Evolutionary conservation across 2,888 invertebrate genomes (phyloP).

Genomic region (Hyles lineata): DNA sequence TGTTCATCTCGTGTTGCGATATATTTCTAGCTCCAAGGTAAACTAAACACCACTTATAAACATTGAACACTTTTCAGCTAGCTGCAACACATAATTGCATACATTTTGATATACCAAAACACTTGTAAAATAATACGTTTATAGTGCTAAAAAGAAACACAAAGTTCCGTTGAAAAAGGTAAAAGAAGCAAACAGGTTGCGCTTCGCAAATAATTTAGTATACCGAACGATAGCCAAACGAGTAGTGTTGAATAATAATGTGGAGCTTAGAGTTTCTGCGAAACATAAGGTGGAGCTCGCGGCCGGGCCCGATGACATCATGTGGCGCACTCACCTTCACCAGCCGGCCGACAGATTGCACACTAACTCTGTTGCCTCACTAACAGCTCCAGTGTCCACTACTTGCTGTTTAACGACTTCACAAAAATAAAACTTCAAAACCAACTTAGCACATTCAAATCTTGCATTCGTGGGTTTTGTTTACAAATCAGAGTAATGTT

Average conservation of each 20-base stretch:
- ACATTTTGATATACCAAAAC: neutral
- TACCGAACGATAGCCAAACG: slow-evolving; percentile 65
- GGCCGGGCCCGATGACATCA: slow-evolving; percentile 73
- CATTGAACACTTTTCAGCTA: neutral
- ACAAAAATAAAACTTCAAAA: neutral
- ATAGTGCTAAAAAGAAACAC: neutral
- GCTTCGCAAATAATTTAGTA: slow-evolving; percentile 61
- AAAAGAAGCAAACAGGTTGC: slow-evolving; percentile 70
- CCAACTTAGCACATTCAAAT: neutral
- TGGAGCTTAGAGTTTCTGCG: slow-evolving; percentile 72
- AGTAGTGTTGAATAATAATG: slow-evolving; percentile 71
- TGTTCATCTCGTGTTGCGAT: neutral
- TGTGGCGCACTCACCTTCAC: slow-evolving; percentile 69
- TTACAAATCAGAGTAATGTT: neutral
- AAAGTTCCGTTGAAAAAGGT: slow-evolving; percentile 53
- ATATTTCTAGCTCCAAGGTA: slow-evolving; percentile 16
- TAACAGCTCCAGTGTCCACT: neutral
- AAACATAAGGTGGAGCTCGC: slow-evolving; percentile 66
- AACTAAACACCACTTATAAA: slow-evolving; percentile 1
- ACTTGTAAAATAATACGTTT: slow-evolving; percentile 2
- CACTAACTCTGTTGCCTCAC: slow-evolving; percentile 28
- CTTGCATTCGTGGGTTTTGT: neutral
- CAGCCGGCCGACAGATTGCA: slow-evolving; percentile 35
- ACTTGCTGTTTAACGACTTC: neutral
- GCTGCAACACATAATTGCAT: neutral